A percentile compares a stretch with the other conserved stretches of the same genome.
Evolutionary conservation across 2,888 invertebrate species (phyloP).

Genomic region (Mimumesa dahlbomi): DNA sequence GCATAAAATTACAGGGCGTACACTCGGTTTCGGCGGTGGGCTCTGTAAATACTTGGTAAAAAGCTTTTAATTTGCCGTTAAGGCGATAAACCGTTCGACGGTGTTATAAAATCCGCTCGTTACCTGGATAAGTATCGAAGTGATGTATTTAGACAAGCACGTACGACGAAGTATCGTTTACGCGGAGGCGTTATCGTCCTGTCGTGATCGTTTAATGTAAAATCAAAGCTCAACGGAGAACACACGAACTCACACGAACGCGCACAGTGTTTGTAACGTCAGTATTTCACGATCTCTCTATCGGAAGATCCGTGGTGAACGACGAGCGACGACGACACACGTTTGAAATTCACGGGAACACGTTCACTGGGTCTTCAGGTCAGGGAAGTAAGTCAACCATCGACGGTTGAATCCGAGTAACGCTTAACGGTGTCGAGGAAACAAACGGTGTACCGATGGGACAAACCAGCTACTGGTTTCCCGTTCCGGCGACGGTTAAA

Average conservation of each 20-base stretch:
- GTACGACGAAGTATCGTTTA: no score
- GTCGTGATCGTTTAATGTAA: no score
- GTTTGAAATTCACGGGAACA: conserved; percentile 72
- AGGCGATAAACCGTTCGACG: neutral
- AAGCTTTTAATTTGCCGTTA: neutral
- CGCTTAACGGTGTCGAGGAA: conserved; percentile 54
- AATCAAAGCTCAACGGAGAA: no score
- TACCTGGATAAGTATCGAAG: no score
- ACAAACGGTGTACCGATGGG: no score
- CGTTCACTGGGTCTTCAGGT: conserved; percentile 78
- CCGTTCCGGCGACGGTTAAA: no score
- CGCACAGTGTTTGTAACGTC: no score
- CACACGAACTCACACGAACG: no score
- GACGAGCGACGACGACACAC: conserved; percentile 10
- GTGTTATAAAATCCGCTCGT: no score
- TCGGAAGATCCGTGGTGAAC: neutral
- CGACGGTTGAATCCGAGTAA: conserved; percentile 49
- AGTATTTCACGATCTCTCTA: neutral
- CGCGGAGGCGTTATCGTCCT: no score
- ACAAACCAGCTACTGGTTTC: no score
- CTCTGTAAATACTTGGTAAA: neutral
- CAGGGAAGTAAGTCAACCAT: conserved; percentile 76
- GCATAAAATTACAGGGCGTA: conserved; percentile 30
- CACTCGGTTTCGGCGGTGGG: conserved; percentile 4
- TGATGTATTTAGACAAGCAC: no score